Conservation (phyloP, 2,113 vertebrate genomes). For the Cranoglanis bouderius region DNA sequence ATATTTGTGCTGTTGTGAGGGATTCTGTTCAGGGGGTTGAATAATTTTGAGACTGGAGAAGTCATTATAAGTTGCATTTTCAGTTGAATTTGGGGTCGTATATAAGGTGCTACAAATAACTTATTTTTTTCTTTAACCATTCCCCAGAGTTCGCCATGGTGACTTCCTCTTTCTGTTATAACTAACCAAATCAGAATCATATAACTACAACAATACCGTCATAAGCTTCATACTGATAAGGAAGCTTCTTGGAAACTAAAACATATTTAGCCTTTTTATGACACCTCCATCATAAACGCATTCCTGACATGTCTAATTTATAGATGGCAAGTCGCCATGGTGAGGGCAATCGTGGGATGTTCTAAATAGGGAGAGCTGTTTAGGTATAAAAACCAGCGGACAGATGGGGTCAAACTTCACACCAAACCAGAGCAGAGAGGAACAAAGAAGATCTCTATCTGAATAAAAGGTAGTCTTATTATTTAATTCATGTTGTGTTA, state of each 20-base stretch:
- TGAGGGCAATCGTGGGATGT: background rate
- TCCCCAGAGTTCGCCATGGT: background rate
- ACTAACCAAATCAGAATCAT: background rate
- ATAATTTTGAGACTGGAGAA: too few species aligned
- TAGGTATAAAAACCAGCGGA: background rate
- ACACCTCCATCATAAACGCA: conserved; percentile 11
- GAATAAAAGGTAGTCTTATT: background rate
- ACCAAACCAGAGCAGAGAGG: background rate
- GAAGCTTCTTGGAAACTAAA: background rate
- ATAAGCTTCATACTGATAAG: background rate
- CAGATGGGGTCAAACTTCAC: background rate
- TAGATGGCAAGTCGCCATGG: background rate
- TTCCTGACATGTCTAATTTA: background rate
- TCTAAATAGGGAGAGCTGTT: background rate
- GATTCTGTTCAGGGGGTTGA: too few species aligned
- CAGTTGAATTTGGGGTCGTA: too few species aligned
- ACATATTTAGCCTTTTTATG: conserved; percentile 22
- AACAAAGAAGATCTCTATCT: background rate
- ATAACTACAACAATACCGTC: background rate
- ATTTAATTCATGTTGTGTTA: background rate
- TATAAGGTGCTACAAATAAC: background rate
- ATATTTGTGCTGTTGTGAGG: too few species aligned
- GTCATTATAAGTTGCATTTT: too few species aligned
- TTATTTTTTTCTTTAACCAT: background rate
- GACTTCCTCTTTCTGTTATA: background rate